These are phyloP conservation scores for Pelobates cultripes DNA, from an alignment of 2,797 vertebrate genomes.

Conservation along the genomic window DNA sequence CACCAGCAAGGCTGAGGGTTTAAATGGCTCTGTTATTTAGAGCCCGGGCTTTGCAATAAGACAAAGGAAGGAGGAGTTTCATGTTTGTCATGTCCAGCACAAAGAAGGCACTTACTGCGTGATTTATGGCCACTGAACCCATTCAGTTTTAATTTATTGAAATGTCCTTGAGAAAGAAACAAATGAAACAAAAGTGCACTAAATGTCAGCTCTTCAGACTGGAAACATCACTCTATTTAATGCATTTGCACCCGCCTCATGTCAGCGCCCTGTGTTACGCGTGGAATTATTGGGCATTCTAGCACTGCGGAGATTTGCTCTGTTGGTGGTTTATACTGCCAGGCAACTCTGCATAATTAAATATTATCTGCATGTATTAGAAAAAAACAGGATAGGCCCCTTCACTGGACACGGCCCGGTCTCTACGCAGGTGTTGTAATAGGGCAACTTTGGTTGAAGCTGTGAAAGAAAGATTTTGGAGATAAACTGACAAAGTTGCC, in stretches of 20 bases:
- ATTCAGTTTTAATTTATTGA: conserved; percentile 36
- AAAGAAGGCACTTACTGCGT: conserved; percentile 30
- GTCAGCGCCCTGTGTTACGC: not conserved
- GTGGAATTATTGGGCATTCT: not conserved
- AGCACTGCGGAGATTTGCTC: not conserved
- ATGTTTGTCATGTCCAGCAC: conserved; percentile 26
- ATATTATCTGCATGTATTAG: too few relatives aligned
- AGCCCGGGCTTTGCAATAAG: conserved; percentile 24
- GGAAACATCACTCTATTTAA: not conserved
- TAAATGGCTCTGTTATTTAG: conserved; percentile 25
- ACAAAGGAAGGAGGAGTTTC: conserved; percentile 42
- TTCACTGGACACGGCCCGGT: too few relatives aligned
- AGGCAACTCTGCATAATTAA: too few relatives aligned
- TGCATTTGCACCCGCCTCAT: not conserved
- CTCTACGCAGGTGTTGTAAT: too few relatives aligned
- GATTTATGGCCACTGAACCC: conserved; percentile 38
- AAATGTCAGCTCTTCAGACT: conserved; percentile 34
- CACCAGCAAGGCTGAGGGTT: not conserved
- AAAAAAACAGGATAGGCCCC: too few relatives aligned
- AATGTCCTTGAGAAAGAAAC: conserved; percentile 42
- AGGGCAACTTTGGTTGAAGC: too few relatives aligned
- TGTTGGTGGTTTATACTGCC: too few relatives aligned
- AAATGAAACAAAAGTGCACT: conserved; percentile 5
- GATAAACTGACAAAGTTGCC: too few relatives aligned
- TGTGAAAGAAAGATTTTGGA: too few relatives aligned